These are phyloP conservation scores for Brienomyrus brachyistius DNA, from an alignment of 2,113 vertebrate genomes.

Conservation along the genomic window DNA sequence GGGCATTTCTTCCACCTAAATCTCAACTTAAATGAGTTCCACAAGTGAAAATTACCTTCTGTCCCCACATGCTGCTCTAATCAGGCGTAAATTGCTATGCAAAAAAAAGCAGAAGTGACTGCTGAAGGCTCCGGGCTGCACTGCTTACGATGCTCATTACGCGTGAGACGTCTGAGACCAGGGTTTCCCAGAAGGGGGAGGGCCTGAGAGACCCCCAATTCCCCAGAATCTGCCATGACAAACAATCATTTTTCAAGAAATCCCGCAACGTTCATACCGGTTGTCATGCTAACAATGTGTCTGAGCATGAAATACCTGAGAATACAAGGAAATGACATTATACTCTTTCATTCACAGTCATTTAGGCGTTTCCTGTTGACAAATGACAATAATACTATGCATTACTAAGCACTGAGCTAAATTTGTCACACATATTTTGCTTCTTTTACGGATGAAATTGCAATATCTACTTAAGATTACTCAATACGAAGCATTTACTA, in stretches of 20 bases:
- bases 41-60: slow-evolving; percentile 15
- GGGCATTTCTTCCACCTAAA: not conserved
- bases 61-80: slow-evolving; percentile 7
- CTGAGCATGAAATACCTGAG: not conserved
- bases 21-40: slow-evolving; percentile 3
- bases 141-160: not conserved
- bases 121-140: not conserved
- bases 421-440: not conserved
- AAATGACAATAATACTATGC: not conserved
- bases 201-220: not conserved
- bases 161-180: not conserved
- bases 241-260: slow-evolving; percentile 9
- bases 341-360: not conserved
- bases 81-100: slow-evolving; percentile 9
- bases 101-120: slow-evolving; percentile 10
- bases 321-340: not conserved
- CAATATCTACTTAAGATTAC: not conserved
- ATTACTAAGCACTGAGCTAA: not conserved
- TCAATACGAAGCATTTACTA: not conserved
- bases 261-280: not conserved
- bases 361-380: not conserved
- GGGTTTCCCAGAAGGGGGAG: not conserved
- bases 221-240: not conserved
- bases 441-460: not conserved
- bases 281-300: not conserved